Conservation (phyloP, 2,113 vertebrate species). For the Rallus limicola region DNA sequence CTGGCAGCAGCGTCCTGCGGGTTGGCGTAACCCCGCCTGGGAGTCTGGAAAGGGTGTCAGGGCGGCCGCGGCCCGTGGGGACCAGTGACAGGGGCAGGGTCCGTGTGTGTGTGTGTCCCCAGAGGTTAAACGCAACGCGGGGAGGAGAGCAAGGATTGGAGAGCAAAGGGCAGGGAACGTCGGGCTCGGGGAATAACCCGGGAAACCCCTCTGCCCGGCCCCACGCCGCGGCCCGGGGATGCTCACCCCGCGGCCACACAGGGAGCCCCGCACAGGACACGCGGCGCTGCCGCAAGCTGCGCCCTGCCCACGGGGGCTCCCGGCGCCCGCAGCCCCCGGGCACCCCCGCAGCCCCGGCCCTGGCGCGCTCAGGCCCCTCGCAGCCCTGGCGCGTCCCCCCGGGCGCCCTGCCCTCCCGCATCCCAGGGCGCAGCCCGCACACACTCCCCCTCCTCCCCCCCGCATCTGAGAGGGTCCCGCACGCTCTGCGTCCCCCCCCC, state of each 20-base stretch:
- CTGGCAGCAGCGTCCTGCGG: neutral
- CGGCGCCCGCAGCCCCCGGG: neutral
- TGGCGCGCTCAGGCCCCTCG: neutral
- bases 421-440: no score
- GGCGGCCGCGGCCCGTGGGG: neutral
- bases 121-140: neutral
- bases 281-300: neutral
- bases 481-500: neutral
- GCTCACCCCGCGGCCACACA: neutral
- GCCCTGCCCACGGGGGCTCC: neutral
- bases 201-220: fast-evolving
- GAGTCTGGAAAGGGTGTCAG: neutral
- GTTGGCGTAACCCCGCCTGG: fast-evolving
- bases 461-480: fast-evolving
- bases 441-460: no score
- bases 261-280: neutral
- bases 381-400: no score
- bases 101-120: no score
- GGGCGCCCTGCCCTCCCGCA: fast-evolving
- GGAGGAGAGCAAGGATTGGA: no score
- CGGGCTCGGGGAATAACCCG: no score
- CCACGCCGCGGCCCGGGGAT: fast-evolving
- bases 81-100: fast-evolving
- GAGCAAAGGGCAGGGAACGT: neutral
- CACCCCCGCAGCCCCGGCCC: no score